Percentiles rank a stretch among this genome's conserved stretches.
phyloP scores from a whole-genome alignment of 2,888 invertebrate genomes.

The Rhopalosiphum nymphaeae region DNA sequence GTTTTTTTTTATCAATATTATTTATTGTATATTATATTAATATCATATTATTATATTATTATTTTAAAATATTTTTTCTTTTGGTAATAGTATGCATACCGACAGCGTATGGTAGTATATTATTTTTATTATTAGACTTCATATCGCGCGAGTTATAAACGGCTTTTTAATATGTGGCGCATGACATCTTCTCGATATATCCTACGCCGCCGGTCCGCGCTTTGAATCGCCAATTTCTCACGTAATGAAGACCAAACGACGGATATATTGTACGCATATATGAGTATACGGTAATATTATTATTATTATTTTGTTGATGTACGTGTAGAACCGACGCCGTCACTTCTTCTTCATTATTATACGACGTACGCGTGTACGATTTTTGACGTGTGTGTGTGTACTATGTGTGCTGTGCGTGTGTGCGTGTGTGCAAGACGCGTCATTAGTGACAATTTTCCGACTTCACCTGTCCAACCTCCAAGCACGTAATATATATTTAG shows the following conservation, averaged over 20 bases:
- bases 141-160: constrained; percentile 56
- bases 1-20: constrained; percentile 10
- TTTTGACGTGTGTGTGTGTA: background rate
- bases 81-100: background rate
- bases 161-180: constrained; percentile 63
- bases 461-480: constrained; percentile 54
- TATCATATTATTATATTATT: constrained; percentile 2
- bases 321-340: background rate
- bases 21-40: background rate
- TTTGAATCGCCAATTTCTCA: constrained; percentile 49
- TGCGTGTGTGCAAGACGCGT: constrained; percentile 1
- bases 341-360: background rate
- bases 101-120: background rate
- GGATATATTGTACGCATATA: background rate
- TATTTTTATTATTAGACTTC: background rate
- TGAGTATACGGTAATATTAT: background rate
- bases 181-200: constrained; percentile 38
- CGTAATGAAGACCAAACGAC: constrained; percentile 34
- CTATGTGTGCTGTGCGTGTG: background rate
- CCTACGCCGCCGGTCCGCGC: constrained; percentile 46
- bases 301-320: background rate
- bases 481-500: background rate
- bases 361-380: background rate
- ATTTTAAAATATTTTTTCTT: constrained; percentile 9
- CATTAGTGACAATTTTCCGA: constrained; percentile 63